phyloP scores from a whole-genome alignment of 2,797 vertebrate species.

The Novumbra hubbsi region DNA sequence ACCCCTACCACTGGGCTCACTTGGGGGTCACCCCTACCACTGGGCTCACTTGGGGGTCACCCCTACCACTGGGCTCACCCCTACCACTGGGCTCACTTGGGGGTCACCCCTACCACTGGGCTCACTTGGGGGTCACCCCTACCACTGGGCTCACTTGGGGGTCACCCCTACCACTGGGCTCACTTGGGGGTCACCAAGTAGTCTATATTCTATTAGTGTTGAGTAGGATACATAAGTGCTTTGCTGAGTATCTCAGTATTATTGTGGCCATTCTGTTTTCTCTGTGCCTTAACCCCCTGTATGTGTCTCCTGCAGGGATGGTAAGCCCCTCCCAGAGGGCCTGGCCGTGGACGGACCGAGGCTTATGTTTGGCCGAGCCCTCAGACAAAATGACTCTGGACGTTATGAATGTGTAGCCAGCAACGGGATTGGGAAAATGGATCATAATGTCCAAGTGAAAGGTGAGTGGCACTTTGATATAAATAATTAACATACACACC shows the following conservation, averaged over 20 bases:
- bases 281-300: not conserved
- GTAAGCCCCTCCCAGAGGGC: constrained; percentile 56
- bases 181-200: too few species aligned
- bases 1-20: too few species aligned
- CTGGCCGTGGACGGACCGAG: constrained; percentile 35
- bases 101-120: too few species aligned
- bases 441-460: constrained; percentile 42
- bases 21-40: too few species aligned
- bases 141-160: too few species aligned
- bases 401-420: constrained; percentile 60
- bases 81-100: too few species aligned
- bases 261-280: not conserved
- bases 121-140: too few species aligned
- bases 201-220: not conserved
- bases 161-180: too few species aligned
- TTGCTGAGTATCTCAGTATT: not conserved
- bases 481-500: constrained; percentile 11
- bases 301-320: constrained; percentile 49
- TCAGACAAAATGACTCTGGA: constrained; percentile 66
- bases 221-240: not conserved
- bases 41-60: too few species aligned
- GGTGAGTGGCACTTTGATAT: constrained; percentile 36
- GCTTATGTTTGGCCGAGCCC: constrained; percentile 58
- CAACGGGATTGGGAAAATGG: constrained; percentile 59
- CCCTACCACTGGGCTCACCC: too few species aligned